Evolutionary conservation across 2,797 vertebrate species (phyloP), one percentile per base, ranked within the genome.

Genomic region (Hypotaenidia philippensis): DNA sequence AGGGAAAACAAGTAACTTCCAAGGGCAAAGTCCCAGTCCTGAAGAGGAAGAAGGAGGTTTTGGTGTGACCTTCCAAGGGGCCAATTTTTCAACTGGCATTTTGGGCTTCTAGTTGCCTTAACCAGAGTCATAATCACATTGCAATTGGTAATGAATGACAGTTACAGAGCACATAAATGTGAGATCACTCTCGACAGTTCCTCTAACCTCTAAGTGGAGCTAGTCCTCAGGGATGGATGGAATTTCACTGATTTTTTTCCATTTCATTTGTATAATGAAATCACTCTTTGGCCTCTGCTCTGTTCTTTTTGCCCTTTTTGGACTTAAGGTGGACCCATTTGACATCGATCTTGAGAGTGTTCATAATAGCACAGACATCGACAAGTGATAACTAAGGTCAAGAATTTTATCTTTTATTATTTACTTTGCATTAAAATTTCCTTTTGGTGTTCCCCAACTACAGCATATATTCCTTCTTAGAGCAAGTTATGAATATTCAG

Each of bases 191-290:
- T 56, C 59, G 89, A 69, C 26, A 10, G 32, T 87, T 92, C 92
- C 60, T 90, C 84, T 78, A 56, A 93, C 83, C 90, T 96, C 94
- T 95, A 93, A 95, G 78, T 95, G 93, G 91, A 96, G 94, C 36
- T 74, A 41, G 74, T 85, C 96, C 96, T 96, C 22, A 7, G 96
- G 96, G 96, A 96, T 10, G 60, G 88, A 89, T 96, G 89, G 81
- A 84, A 95, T 98, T 97, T 89, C 96, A 94, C 57, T 70, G 94
- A 49, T 1, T 94, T 95, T 44, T 96, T 94, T 79, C 84, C 87
- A 47, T 95, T 97, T 97, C 89, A 65, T 95, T 87, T 90, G 64
- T 88, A 47, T 91, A 97, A 97, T 91, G 77, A 97, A 97, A 97
- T 96, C 88, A 93, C 63, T 93, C 64, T 78, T 95, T 91, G 87